Base-by-base conservation (phyloP, 2,113 vertebrate genomes). In the Uria lomvia region DNA sequence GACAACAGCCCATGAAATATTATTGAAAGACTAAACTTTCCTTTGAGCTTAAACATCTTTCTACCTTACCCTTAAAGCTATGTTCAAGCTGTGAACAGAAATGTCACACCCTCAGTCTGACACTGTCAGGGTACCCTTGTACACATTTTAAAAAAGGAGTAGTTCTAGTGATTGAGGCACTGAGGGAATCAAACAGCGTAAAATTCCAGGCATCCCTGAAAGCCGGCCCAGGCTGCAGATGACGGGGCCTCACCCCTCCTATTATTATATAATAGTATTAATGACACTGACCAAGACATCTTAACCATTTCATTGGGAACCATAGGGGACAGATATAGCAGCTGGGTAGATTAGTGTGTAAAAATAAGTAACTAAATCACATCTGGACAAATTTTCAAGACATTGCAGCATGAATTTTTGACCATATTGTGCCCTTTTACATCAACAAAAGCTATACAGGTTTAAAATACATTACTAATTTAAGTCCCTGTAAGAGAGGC, bases 361-460 rank as follows among this genome's bases (percentile, higher is more conserved):
- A 56, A 32, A 78, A 4, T 8, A 55, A 63, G 9, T 22, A 79
- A 77, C 13, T 27, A 67, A n/a, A 89, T 50, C 55, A 32, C 42
- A 81, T 4, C 1, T 2, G n/a, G 38, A 67, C 1, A 32, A 32
- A n/a, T 56, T 79, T 73, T 68, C 67, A 70, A 86, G 32, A 88
- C 16, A 24, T 2, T 22, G 15, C 24, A 94, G 45, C 32, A 59
- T 6, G 10, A 71, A 63, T 77, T 80, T 80, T 58, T 74, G 42
- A 76, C 30, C 16, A 45, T 11, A 65, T 5, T 38, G 22, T 40
- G 21, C 20, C 47, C 21, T 56, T 68, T 65, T 62, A 15, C 4
- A 20, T n/a, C 22, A 70, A 5, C 7, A 7, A 49, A 13, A 92
- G 14, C 12, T 66, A 56, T 3, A 14, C 1, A 76, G 0, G 0